Percentiles rank a stretch among this genome's conserved stretches.
Evolutionary conservation across 2,888 invertebrate species (phyloP).

Genomic region (Ferrisia virgata): DNA sequence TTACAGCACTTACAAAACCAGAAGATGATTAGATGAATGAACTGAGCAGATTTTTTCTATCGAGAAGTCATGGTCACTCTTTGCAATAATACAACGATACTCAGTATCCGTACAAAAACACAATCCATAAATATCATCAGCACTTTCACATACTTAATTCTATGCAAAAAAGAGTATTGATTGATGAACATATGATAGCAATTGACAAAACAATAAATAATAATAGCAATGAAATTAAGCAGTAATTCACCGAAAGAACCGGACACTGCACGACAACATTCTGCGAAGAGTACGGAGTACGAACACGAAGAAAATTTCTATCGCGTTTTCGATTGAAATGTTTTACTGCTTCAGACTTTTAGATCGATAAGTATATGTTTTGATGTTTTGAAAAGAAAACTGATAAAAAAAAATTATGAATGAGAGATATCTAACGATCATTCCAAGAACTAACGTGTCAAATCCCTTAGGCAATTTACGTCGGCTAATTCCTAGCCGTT

Average conservation of each 20-base stretch:
- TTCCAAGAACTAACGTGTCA: not conserved
- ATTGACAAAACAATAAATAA: no score
- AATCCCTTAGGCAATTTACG: no score
- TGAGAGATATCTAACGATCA: not conserved
- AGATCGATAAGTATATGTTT: no score
- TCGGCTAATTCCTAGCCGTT: no score
- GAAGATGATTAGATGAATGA: not conserved
- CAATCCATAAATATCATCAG: not conserved
- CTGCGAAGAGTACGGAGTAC: no score
- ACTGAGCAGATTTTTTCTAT: not conserved
- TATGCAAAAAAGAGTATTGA: no score
- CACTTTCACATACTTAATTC: not conserved
- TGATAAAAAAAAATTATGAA: not conserved
- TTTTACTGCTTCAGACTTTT: not conserved
- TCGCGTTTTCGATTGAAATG: not conserved
- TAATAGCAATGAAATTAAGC: no score
- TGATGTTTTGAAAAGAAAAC: not conserved
- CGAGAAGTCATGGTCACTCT: constrained; percentile 10
- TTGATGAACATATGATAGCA: no score
- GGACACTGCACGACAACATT: not conserved
- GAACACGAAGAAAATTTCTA: not conserved
- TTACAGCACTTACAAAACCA: not conserved
- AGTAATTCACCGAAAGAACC: not conserved
- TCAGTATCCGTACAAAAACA: not conserved
- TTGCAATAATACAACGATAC: not conserved